Percentiles rank a stretch among this genome's conserved stretches.
Evolutionary conservation across 2,113 vertebrate species (phyloP).

Genomic region (Cacatua alba): DNA sequence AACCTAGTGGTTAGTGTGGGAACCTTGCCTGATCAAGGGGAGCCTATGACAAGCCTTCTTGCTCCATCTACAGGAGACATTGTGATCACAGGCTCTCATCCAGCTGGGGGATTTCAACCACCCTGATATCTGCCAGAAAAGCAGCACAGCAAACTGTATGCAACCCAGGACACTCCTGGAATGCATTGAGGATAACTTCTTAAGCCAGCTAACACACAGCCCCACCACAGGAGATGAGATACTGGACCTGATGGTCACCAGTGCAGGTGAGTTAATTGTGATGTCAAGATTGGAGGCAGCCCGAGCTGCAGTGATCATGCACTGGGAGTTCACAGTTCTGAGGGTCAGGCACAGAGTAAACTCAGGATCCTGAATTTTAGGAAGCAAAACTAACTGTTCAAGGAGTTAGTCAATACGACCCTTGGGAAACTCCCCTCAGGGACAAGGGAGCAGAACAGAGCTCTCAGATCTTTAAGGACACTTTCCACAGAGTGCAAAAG

Average conservation of each 20-base stretch:
- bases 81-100: fast-evolving
- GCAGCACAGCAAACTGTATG: background rate
- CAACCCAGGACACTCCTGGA: background rate
- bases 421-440: background rate
- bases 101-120: background rate
- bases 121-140: background rate
- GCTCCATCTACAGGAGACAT: background rate
- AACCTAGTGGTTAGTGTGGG: background rate
- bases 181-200: background rate
- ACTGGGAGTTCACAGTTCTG: background rate
- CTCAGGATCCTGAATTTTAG: background rate
- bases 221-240: background rate
- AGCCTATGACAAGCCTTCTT: background rate
- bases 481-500: background rate
- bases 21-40: background rate
- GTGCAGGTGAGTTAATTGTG: background rate
- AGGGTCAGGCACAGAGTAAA: background rate
- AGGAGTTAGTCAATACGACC: background rate
- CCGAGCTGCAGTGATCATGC: background rate
- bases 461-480: background rate
- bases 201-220: background rate
- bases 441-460: background rate
- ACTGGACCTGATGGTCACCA: background rate
- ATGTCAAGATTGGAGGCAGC: background rate
- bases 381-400: background rate